phyloP scores from a whole-genome alignment of 2,113 vertebrate species.

The Hucho hucho region DNA sequence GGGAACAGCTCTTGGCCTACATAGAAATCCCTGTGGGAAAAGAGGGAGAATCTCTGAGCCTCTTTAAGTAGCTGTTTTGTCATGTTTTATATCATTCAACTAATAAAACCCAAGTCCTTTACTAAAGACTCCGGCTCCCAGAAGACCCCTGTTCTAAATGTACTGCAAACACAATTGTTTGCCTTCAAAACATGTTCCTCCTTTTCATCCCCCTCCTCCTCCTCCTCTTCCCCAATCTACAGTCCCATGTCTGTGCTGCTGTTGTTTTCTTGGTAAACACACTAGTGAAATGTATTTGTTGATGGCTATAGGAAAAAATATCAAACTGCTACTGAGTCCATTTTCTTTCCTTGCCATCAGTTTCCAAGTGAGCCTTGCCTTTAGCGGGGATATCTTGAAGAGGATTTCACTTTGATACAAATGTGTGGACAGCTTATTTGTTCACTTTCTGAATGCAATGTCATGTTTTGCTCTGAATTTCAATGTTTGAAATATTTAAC shows the following conservation, averaged over 20 bases:
- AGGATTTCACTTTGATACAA: neutral
- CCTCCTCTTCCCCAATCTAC: constrained; percentile 34
- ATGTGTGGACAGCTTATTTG: neutral
- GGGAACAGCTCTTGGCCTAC: constrained; percentile 65
- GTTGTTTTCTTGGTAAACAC: constrained; percentile 48
- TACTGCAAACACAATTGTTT: constrained; percentile 60
- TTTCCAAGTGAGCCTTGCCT: neutral
- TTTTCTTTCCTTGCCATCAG: neutral
- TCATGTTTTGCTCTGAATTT: neutral
- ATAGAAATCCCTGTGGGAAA: constrained; percentile 67
- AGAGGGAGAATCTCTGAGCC: constrained; percentile 65
- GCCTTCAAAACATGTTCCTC: constrained; percentile 38
- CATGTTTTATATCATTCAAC: constrained; percentile 76
- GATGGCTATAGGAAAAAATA: neutral
- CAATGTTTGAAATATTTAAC: neutral
- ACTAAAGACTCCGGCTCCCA: constrained; percentile 69
- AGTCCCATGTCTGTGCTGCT: constrained; percentile 42
- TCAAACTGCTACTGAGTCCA: neutral
- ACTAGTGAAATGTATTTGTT: constrained; percentile 18
- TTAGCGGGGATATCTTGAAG: neutral
- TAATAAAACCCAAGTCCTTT: constrained; percentile 71
- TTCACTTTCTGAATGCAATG: neutral
- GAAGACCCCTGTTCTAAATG: constrained; percentile 63
- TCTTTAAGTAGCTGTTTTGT: constrained; percentile 75
- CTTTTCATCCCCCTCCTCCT: constrained; percentile 17